A percentile compares a stretch with the other conserved stretches of the same genome.
Evolutionary conservation across 2,797 vertebrate genomes (phyloP).

Genomic region (Micrastur ruficollis): DNA sequence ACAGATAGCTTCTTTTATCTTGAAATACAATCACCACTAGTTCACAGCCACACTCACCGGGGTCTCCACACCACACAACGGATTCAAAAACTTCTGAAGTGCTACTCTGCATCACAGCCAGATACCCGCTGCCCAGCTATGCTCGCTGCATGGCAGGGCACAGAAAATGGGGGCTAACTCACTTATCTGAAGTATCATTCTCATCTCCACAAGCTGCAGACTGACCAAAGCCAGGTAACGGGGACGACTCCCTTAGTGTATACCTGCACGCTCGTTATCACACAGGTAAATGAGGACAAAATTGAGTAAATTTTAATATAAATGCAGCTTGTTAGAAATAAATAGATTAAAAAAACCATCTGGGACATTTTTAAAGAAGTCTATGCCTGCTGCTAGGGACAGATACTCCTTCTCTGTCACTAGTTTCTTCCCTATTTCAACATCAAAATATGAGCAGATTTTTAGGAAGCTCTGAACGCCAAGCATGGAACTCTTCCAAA

Average conservation of each 20-base stretch:
- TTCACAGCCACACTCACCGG: neutral
- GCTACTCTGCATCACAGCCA: neutral
- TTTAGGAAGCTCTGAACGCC: neutral
- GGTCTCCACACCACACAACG: neutral
- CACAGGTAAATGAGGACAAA: neutral
- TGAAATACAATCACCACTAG: neutral
- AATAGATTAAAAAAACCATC: neutral
- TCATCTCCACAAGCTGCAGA: neutral
- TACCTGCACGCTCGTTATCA: neutral
- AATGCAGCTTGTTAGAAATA: neutral
- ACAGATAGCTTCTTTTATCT: neutral
- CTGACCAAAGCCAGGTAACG: neutral
- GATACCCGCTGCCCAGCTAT: neutral
- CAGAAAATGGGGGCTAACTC: neutral
- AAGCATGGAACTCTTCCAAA: accelerated
- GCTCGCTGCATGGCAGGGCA: no score
- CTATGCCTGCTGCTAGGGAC: neutral
- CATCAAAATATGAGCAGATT: neutral
- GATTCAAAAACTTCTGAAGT: neutral
- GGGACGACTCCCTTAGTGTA: neutral
- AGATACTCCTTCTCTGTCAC: neutral
- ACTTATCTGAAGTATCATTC: accelerated
- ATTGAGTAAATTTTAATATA: neutral
- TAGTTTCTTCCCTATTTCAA: neutral
- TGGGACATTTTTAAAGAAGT: neutral